Evolutionary conservation across 2,888 invertebrate genomes (phyloP).

Genomic region (Nephrotoma flavescens): DNA sequence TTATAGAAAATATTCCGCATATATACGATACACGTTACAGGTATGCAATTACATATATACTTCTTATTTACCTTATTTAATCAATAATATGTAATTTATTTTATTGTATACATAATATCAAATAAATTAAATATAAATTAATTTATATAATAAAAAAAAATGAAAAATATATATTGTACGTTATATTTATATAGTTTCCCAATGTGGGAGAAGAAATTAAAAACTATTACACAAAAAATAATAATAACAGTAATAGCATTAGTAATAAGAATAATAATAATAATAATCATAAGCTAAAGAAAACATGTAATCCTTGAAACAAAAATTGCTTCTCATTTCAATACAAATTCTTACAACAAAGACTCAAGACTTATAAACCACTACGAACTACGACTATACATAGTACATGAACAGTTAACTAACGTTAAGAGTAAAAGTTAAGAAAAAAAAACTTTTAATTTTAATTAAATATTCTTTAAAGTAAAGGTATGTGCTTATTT

Average conservation of each 20-base stretch:
- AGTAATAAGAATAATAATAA: background rate
- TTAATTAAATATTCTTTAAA: background rate
- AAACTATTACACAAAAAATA: background rate
- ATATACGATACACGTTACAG: background rate
- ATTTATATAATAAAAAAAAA: background rate
- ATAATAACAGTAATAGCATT: background rate
- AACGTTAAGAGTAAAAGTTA: background rate
- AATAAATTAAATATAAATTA: background rate
- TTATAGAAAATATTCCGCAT: background rate
- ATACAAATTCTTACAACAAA: background rate
- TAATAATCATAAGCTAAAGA: background rate
- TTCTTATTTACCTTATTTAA: background rate
- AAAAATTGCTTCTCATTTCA: conserved; percentile 5
- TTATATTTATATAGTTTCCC: background rate
- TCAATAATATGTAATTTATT: background rate
- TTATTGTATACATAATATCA: background rate
- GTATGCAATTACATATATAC: background rate
- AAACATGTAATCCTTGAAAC: conserved; percentile 5
- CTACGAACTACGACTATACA: background rate
- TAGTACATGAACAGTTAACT: background rate
- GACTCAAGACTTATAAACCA: background rate
- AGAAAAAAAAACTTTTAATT: background rate
- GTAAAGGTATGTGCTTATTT: background rate
- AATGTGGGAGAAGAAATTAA: conserved; percentile 4
- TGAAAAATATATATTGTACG: background rate